Percentiles rank a stretch among this genome's conserved stretches.
These are phyloP conservation scores for Ametastegia equiseti DNA, from an alignment of 2,888 invertebrate species.

Conservation along the genomic window DNA sequence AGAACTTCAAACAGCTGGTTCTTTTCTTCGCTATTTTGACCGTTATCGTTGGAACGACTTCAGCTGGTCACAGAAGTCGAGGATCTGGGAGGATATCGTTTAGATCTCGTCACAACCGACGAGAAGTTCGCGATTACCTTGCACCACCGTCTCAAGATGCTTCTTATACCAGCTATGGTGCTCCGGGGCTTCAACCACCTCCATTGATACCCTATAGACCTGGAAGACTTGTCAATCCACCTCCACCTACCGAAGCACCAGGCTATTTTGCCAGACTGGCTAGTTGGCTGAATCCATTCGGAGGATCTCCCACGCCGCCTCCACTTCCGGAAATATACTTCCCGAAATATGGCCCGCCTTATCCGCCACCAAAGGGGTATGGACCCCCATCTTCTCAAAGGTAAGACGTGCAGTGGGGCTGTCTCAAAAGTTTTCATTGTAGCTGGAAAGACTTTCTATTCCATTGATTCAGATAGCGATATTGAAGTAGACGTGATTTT, in stretches of 20 bases:
- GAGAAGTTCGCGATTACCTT: slow-evolving; percentile 55
- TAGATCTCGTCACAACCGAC: slow-evolving; percentile 59
- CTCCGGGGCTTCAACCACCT: neutral
- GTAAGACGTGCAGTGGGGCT: slow-evolving; percentile 49
- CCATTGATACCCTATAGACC: slow-evolving; percentile 54
- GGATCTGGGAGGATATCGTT: neutral
- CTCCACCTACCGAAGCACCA: slow-evolving; percentile 74
- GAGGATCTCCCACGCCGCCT: slow-evolving; percentile 57
- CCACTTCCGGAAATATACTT: slow-evolving; percentile 52
- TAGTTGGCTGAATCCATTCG: slow-evolving; percentile 81
- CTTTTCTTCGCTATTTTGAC: neutral
- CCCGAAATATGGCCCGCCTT: slow-evolving; percentile 38
- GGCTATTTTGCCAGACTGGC: slow-evolving; percentile 80
- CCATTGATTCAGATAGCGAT: neutral
- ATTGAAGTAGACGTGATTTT: neutral
- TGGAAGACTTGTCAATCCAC: slow-evolving; percentile 64
- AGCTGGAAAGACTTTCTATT: neutral
- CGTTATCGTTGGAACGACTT: neutral
- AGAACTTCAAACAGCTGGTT: slow-evolving; percentile 1
- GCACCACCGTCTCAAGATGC: slow-evolving; percentile 54
- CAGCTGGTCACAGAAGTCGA: neutral
- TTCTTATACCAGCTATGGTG: slow-evolving; percentile 29
- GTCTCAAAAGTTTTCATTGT: neutral
- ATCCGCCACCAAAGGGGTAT: slow-evolving; percentile 35
- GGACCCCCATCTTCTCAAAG: slow-evolving; percentile 54